Base-by-base conservation (phyloP, 2,113 vertebrate genomes). In the Crotophaga sulcirostris region DNA sequence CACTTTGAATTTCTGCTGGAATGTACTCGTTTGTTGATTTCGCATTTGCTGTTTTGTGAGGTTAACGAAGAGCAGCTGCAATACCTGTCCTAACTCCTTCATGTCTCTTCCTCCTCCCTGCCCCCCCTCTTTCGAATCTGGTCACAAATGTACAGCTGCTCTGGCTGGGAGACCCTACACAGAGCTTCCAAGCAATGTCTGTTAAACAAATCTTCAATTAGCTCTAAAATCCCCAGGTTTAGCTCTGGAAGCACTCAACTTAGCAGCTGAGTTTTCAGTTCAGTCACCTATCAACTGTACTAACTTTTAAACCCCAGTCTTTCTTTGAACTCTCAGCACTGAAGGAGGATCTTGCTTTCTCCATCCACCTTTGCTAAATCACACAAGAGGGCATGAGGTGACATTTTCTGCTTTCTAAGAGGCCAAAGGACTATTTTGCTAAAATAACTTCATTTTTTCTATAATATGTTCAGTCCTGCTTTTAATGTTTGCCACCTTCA, bases 1-100 rank as follows among this genome's bases (percentile, higher is more conserved):
- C 85, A 74, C 87, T 87, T 91, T 63, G 87, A 94, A 91, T 87
- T 96, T 80, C 55, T 76, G 10, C 78, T 90, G 91, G 87, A 96
- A 94, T 94, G 78, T 58, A 51, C 55, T 87, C 0, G 0, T 80
- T 40, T 85, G 70, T 76, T 84, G 81, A 82, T 76, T 82, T 91
- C 78, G 29, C 20, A 0, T 91, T 93, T 93, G 33, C 63, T 87
- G 0, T 91, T 94, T 85, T 52, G 12, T 1, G 17, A 67, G 67
- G 90, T 67, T 95, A 93, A 77, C 44, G 45, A 90, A 47, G n/a
- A 88, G 51, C 91, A 95, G 82, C 84, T 96, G 87, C 67, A 77
- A 36, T 80, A 94, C 90, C 91, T 95, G 75, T 84, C 33, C 44
- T 45, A 51, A 91, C 47, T 70, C 70, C 82, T 89, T 42, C 63